phyloP scores from a whole-genome alignment of 2,797 vertebrate genomes.

The Pterois miles region DNA sequence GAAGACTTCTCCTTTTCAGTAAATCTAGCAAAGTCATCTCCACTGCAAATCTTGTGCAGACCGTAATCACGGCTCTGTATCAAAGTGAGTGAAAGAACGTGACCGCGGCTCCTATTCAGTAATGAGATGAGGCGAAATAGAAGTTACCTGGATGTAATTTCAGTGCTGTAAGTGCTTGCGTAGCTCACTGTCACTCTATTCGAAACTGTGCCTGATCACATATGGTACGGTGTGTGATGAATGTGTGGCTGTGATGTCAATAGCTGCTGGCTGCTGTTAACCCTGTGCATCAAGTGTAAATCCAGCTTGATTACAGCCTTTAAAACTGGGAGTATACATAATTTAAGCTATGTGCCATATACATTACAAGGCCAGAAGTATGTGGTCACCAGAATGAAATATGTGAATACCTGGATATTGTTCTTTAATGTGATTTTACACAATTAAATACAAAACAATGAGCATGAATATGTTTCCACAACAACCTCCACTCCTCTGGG shows the following conservation, averaged over 20 bases:
- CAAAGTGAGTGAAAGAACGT: background rate
- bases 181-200: background rate
- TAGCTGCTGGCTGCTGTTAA: background rate
- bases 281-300: background rate
- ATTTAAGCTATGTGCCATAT: background rate
- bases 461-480: background rate
- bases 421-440: background rate
- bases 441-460: background rate
- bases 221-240: background rate
- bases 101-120: background rate
- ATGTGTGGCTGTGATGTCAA: background rate
- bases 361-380: background rate
- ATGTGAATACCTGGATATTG: background rate
- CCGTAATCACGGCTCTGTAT: background rate
- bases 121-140: conserved; percentile 10
- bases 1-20: background rate
- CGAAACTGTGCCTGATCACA: background rate
- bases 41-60: background rate
- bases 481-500: background rate
- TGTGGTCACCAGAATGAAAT: no score
- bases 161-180: background rate
- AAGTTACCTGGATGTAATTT: conserved; percentile 21
- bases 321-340: background rate
- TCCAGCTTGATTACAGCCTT: background rate
- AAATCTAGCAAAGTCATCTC: background rate